A percentile compares a stretch with the other conserved stretches of the same genome.
These are phyloP conservation scores for Pseudochirops corinnae DNA, from an alignment of 2,797 vertebrate species.

Conservation along the genomic window DNA sequence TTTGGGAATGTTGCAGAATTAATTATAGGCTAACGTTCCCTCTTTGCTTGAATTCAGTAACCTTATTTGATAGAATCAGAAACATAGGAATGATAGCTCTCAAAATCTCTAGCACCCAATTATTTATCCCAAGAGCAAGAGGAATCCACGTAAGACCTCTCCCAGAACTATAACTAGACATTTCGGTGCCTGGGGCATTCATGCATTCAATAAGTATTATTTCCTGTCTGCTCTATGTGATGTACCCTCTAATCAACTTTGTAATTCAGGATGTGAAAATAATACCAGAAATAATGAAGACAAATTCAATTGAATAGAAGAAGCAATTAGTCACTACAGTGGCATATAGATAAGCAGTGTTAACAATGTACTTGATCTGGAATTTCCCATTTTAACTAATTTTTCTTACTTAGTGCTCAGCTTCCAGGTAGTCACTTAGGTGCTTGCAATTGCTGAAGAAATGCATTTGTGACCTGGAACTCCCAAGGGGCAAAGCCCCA, in stretches of 20 bases:
- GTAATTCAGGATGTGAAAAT: not conserved
- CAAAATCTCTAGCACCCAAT: not conserved
- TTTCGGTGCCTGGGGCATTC: not conserved
- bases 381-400: not conserved
- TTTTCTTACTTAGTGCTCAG: not conserved
- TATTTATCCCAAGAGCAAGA: not conserved
- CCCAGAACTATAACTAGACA: not conserved
- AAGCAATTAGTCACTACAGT: not conserved
- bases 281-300: not conserved
- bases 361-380: not conserved
- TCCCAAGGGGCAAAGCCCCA: not conserved
- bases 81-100: not conserved
- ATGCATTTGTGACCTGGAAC: not conserved
- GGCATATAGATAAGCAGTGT: not conserved
- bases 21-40: conserved; percentile 1
- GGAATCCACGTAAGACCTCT: not conserved
- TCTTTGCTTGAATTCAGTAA: conserved; percentile 28
- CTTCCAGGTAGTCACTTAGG: not conserved
- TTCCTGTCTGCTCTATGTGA: not conserved
- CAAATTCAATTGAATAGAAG: not conserved
- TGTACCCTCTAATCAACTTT: not conserved
- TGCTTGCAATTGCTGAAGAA: not conserved
- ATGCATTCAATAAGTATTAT: not conserved
- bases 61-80: not conserved
- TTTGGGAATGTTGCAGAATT: conserved; percentile 33